phyloP scores from a whole-genome alignment of 2,797 vertebrate species.

The Brachyalestes nurse region DNA sequence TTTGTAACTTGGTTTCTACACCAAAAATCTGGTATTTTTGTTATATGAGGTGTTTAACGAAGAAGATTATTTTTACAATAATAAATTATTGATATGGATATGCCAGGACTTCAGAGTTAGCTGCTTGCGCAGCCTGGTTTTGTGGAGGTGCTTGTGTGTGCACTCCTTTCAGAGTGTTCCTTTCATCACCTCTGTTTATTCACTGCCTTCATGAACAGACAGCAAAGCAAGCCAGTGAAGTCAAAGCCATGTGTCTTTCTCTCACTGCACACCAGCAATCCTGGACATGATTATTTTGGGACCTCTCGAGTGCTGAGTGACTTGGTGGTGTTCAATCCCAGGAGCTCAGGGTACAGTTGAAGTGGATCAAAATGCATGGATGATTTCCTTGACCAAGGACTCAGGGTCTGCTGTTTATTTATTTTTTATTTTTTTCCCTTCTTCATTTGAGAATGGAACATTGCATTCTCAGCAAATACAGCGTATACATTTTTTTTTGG shows the following conservation, averaged over 20 bases:
- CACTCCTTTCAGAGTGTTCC: not conserved
- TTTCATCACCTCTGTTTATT: slow-evolving; percentile 14
- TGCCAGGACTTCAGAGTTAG: not conserved
- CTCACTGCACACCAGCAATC: slow-evolving; percentile 19
- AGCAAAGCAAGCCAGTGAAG: slow-evolving; percentile 10
- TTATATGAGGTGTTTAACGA: no score
- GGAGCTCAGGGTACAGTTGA: slow-evolving; percentile 34
- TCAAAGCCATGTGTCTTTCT: slow-evolving; percentile 24
- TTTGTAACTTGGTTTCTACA: no score
- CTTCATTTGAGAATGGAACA: slow-evolving; percentile 34
- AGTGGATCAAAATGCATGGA: slow-evolving; percentile 44
- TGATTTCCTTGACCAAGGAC: slow-evolving; percentile 43
- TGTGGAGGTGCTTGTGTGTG: not conserved
- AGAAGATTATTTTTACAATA: not conserved
- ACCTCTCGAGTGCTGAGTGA: slow-evolving; percentile 28
- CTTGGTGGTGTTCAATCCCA: slow-evolving; percentile 38
- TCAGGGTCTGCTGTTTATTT: slow-evolving; percentile 40
- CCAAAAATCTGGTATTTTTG: no score
- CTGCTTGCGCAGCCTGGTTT: slow-evolving; percentile 13
- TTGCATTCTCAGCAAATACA: slow-evolving; percentile 56
- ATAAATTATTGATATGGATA: not conserved
- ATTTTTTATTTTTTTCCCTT: slow-evolving; percentile 34
- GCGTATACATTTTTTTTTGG: slow-evolving; percentile 33
- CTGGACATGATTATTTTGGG: slow-evolving; percentile 30
- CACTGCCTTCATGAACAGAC: slow-evolving; percentile 1